These are phyloP conservation scores for Eretmochelys imbricata DNA, from an alignment of 2,113 vertebrate genomes.

Conservation along the genomic window DNA sequence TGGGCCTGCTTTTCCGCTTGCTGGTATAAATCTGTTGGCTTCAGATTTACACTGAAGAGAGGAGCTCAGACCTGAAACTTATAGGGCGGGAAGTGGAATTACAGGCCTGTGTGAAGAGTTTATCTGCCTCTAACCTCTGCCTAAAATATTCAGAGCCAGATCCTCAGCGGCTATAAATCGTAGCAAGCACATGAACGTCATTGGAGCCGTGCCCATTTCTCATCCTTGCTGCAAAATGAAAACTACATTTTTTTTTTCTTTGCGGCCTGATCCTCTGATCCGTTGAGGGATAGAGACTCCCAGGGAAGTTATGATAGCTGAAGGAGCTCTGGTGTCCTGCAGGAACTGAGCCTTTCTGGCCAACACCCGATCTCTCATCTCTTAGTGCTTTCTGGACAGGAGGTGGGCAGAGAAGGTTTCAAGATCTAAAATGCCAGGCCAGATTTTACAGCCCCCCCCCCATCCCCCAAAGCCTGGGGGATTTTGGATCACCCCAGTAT, in stretches of 20 bases:
- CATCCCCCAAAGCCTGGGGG: not conserved
- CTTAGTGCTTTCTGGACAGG: not conserved
- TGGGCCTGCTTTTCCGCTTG: not conserved
- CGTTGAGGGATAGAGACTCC: not conserved
- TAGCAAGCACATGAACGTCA: no score
- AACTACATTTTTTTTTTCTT: not conserved
- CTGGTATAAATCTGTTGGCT: not conserved
- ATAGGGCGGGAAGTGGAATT: not conserved
- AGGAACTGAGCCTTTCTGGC: not conserved
- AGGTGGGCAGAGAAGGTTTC: not conserved
- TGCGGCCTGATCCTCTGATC: not conserved
- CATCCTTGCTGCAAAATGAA: not conserved
- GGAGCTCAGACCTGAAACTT: not conserved
- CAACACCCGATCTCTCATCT: no score
- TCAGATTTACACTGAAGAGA: not conserved
- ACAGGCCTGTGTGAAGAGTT: not conserved
- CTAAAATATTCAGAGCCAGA: not conserved
- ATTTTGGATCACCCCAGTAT: not conserved
- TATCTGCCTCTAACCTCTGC: not conserved
- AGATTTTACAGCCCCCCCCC: not conserved
- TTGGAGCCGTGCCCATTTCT: not conserved
- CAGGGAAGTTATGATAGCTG: not conserved
- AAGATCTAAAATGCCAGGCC: not conserved
- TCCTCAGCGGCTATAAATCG: not conserved
- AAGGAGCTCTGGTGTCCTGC: not conserved